Base-by-base conservation (phyloP, 2,888 invertebrate genomes). In the Pimpla rufipes region DNA sequence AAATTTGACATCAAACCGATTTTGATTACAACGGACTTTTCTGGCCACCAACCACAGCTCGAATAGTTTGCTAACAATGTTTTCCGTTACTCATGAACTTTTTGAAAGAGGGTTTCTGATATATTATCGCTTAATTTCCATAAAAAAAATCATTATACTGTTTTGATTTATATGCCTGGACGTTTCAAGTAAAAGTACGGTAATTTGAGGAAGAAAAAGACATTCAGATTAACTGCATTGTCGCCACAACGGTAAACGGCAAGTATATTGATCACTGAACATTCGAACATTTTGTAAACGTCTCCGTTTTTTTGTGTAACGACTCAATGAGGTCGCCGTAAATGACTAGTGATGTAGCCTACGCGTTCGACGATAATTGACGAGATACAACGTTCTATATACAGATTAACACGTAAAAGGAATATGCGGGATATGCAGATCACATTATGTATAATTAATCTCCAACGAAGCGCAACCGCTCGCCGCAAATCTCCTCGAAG, bases 221-320 rank as follows among this genome's bases (percentile, higher is more conserved):
- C 4, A 1, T 18, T 40, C 13, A 1, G 11, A 40, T 18, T 37
- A 29, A 23, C 18, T 16, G 50, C 18, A 16, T 66, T 23, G 66
- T 66, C 45, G 66, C 23, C 23, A 66, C 29, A 62, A 83, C 79
- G 68, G 67, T 79, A 83, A 79, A 67, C 59, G 75, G 71, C 50
- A 67, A 71, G 70, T 83, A 76, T 83, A 82, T 83, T 74, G 70
- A 82, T 75, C 78, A 74, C 59, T 79, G 40, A 71, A 83, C 79
- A 75, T 70, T 75, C 75, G 47, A 83, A 71, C 71, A 79, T 64
- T 83, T 71, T 76, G 75, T 79, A 73, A 79, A 83, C 66, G 50
- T 62, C 37, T 59, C 6, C n/a, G 13, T 59, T 37, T 37, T 80
- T 75, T 70, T 71, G 70, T 79, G 66, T 73, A 77, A 73, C 76